These are phyloP conservation scores for Epsilonema sp. DNA, from an alignment of 2,888 invertebrate species.

Conservation along the genomic window DNA sequence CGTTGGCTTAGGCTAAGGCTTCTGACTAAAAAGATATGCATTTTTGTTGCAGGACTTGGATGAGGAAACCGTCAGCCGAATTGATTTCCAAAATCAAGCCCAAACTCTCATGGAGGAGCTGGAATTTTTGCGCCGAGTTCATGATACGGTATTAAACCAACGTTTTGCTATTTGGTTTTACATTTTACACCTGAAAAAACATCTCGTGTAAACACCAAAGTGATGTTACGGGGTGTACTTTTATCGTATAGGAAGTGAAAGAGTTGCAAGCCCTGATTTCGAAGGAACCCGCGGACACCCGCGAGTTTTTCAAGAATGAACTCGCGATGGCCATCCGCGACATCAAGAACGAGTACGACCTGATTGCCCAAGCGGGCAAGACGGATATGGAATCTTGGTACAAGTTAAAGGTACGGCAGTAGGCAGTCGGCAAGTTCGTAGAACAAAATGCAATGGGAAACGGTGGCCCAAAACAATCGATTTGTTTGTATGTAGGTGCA, in stretches of 20 bases:
- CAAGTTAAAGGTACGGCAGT: conserved; percentile 34
- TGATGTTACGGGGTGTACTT: background rate
- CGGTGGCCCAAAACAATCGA: background rate
- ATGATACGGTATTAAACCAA: conserved; percentile 8
- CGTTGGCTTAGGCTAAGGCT: too few relatives aligned
- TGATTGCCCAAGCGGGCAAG: conserved; percentile 31
- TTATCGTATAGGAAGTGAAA: conserved; percentile 25
- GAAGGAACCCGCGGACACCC: conserved; percentile 27
- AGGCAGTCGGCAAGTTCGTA: background rate
- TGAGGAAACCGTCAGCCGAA: conserved; percentile 31
- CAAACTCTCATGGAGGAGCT: conserved; percentile 30
- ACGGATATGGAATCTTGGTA: conserved; percentile 38
- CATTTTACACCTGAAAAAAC: too few relatives aligned
- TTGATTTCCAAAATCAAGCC: conserved; percentile 29
- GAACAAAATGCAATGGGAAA: too few relatives aligned
- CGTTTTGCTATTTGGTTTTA: background rate
- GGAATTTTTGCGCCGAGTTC: conserved; percentile 22
- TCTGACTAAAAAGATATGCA: too few relatives aligned
- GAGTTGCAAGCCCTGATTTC: conserved; percentile 27
- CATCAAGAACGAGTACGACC: conserved; percentile 35
- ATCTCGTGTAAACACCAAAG: too few relatives aligned
- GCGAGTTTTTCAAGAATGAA: conserved; percentile 37
- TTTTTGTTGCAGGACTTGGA: conserved; percentile 27
- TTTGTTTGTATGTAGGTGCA: conserved; percentile 14
- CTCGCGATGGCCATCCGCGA: conserved; percentile 36